Conservation (phyloP, 1,140 invertebrate genomes). For the Heliothis virescens region DNA sequence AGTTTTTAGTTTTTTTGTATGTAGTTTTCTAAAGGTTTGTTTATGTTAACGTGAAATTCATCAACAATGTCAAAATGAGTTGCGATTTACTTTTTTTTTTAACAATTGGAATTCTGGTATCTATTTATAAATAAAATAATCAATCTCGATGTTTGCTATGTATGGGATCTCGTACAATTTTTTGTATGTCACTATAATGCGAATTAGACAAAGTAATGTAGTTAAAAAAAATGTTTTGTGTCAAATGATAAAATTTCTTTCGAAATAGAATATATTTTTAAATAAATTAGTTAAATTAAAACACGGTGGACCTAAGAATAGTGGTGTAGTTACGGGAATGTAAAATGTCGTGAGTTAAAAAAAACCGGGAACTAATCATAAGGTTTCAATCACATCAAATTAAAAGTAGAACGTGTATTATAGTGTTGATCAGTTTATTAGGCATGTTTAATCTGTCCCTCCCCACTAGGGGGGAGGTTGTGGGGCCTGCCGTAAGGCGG, state of each 20-base stretch:
- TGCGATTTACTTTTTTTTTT: not conserved
- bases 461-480: too few species aligned
- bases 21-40: not conserved
- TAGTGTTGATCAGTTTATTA: too few species aligned
- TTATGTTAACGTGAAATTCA: not conserved
- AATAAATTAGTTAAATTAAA: constrained; percentile 6
- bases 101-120: not conserved
- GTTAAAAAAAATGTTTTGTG: constrained; percentile 2
- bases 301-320: constrained; percentile 17
- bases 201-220: constrained; percentile 7
- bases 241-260: constrained; percentile 3
- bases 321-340: constrained; percentile 1
- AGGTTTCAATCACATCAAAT: not conserved
- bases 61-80: not conserved
- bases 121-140: constrained; percentile 36
- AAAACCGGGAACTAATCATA: not conserved
- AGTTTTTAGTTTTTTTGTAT: not conserved
- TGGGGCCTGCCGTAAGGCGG: too few species aligned
- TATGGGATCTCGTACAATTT: constrained; percentile 41
- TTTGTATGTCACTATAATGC: constrained; percentile 30
- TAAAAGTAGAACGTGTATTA: too few species aligned
- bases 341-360: constrained; percentile 10
- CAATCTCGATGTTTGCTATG: constrained; percentile 9
- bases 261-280: constrained; percentile 10
- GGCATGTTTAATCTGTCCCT: too few species aligned